A percentile compares a stretch with the other conserved stretches of the same genome.
Evolutionary conservation across 2,113 vertebrate genomes (phyloP).

Genomic region (Phalacrocorax brasilianus): DNA sequence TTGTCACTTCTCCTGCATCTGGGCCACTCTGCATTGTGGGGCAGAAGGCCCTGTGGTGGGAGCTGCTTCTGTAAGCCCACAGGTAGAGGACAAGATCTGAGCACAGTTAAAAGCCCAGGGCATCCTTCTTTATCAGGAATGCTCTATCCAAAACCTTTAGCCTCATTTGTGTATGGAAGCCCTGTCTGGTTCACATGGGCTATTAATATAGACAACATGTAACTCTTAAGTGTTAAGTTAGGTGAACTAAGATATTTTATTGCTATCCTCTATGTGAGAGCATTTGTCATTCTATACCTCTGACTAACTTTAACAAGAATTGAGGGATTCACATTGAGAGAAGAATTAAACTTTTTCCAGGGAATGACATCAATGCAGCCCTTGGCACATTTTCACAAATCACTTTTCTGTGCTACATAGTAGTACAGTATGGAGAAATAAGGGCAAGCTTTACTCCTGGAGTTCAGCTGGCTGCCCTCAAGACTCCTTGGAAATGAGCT

Average conservation of each 20-base stretch:
- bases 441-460: neutral
- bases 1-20: neutral
- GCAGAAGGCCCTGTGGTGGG: neutral
- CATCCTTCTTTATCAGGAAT: neutral
- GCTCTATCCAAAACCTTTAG: neutral
- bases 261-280: neutral
- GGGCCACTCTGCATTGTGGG: fast-evolving
- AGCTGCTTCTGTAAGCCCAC: neutral
- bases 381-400: conserved; percentile 2
- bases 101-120: neutral
- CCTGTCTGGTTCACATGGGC: neutral
- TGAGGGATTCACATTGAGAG: neutral
- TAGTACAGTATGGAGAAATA: neutral
- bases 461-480: conserved; percentile 10
- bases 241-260: neutral
- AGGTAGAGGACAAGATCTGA: neutral
- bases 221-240: neutral
- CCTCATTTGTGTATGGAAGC: neutral
- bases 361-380: neutral
- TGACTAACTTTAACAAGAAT: neutral
- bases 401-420: neutral
- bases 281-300: neutral
- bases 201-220: neutral
- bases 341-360: neutral
- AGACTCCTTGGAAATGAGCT: conserved; percentile 27